Evolutionary conservation across 2,888 invertebrate species (phyloP), one percentile per base, ranked within the genome.

Genomic region (Dynastes hyllus): DNA sequence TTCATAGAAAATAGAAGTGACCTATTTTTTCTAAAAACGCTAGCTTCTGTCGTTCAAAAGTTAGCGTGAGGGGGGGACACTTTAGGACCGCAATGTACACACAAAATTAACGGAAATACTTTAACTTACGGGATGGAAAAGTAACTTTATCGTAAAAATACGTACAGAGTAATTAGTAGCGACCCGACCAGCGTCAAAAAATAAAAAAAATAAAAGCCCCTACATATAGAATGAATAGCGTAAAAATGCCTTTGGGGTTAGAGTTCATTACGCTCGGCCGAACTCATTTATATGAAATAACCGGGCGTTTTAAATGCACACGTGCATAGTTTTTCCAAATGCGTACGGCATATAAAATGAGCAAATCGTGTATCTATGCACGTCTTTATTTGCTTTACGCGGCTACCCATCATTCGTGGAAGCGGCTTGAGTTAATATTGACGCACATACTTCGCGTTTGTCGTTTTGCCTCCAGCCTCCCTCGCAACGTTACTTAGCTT

Each of bases 381-480:
- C 11, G 40, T 65, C 51, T 63, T 45, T 78, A 71, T 78, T 80
- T 76, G 80, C 63, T 73, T 80, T 69, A 80, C 80, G 81, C 83
- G 85, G 85, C 85, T 85, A 84, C 83, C 85, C 85, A 86, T 85
- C 86, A 85, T 87, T 86, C 86, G 27, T 84, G 55, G 85, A 83
- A 73, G 83, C 83, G 81, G 85, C 85, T 86, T 86, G 85, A 86
- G 86, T 85, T 86, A 87, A 87, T 87, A 87, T 87, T 87, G 87
- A 87, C 86, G 85, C 82, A 86, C 82, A 85, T 86, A 84, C 85
- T 87, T 84, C 82, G 78, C 83, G 83, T 85, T 84, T 81, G 84
- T 84, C 83, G 84, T 84, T 85, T 82, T 84, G 84, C 84, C 83
- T 82, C 80, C 81, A 83, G 84, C 85, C 32, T 37, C 5, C 82